Evolutionary conservation across 2,888 invertebrate genomes (phyloP).

Genomic region (Mythimna ferrago): DNA sequence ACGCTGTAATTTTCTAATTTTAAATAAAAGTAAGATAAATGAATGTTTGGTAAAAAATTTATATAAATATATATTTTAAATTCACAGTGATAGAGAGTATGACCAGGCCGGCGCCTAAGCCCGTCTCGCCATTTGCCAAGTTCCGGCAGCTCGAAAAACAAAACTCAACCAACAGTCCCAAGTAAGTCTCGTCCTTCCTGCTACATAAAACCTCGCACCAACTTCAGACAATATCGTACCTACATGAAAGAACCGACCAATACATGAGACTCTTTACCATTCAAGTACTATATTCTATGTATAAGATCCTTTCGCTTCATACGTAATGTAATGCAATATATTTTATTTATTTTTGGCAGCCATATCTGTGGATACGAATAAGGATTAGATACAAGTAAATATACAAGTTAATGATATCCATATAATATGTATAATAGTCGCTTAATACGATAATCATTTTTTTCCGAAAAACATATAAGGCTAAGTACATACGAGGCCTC

Average conservation of each 20-base stretch:
- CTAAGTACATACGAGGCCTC: constrained; percentile 68
- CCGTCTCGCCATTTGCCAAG: constrained; percentile 97
- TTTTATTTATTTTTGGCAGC: constrained; percentile 86
- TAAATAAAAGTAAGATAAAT: not conserved
- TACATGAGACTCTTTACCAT: constrained; percentile 51
- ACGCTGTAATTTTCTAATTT: not conserved
- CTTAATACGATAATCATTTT: constrained; percentile 72
- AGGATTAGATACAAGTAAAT: constrained; percentile 85
- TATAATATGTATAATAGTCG: constrained; percentile 81
- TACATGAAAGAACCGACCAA: constrained; percentile 16
- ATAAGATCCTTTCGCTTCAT: constrained; percentile 77
- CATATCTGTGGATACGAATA: constrained; percentile 84
- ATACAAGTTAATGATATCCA: constrained; percentile 78
- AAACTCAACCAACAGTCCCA: constrained; percentile 94
- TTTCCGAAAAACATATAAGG: constrained; percentile 60
- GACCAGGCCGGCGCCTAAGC: constrained; percentile 90
- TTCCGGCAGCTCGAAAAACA: constrained; percentile 97
- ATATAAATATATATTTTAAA: constrained; percentile 12
- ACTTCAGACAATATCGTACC: constrained; percentile 41
- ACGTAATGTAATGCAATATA: constrained; percentile 78
- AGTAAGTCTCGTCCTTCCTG: constrained; percentile 90
- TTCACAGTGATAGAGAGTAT: constrained; percentile 90
- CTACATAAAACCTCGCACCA: constrained; percentile 14
- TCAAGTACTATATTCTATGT: constrained; percentile 70
- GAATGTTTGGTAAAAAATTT: not conserved